These are phyloP conservation scores for Zophobas atratus DNA, from an alignment of 1,140 invertebrate species.

Conservation along the genomic window DNA sequence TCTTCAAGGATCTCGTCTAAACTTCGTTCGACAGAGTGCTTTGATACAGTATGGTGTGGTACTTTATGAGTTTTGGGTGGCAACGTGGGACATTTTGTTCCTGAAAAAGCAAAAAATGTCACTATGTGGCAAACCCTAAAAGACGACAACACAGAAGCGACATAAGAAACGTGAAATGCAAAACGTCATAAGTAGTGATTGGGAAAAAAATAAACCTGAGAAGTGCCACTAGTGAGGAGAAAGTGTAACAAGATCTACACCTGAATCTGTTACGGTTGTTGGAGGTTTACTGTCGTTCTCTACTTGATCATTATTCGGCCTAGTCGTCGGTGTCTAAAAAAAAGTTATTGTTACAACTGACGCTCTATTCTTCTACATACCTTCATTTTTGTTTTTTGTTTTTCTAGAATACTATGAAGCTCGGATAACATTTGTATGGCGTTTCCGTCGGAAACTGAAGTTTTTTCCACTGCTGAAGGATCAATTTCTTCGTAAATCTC, in stretches of 20 bases:
- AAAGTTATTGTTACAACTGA: too few species aligned
- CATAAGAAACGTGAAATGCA: conserved; percentile 1
- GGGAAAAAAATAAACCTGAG: conserved; percentile 15
- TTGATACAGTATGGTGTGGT: conserved; percentile 55
- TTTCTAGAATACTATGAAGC: conserved; percentile 55
- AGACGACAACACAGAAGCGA: not conserved
- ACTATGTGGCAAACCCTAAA: not conserved
- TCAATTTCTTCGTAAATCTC: conserved; percentile 54
- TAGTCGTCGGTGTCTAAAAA: too few species aligned
- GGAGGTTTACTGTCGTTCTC: not conserved
- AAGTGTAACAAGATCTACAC: conserved; percentile 21
- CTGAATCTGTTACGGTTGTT: not conserved
- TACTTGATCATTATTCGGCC: not conserved
- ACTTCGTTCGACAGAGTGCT: conserved; percentile 51
- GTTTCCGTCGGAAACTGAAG: conserved; percentile 44
- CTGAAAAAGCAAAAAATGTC: too few species aligned
- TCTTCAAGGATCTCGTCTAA: conserved; percentile 62
- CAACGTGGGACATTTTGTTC: conserved; percentile 20
- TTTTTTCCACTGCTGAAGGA: conserved; percentile 45
- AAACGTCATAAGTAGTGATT: not conserved
- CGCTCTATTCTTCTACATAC: not conserved
- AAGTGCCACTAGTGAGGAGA: conserved; percentile 38
- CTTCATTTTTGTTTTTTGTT: conserved; percentile 44
- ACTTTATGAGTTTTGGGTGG: conserved; percentile 47
- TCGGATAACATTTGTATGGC: conserved; percentile 53